Base-by-base conservation (phyloP, 23 tunicate species). In the Trididemnum clinides region DNA sequence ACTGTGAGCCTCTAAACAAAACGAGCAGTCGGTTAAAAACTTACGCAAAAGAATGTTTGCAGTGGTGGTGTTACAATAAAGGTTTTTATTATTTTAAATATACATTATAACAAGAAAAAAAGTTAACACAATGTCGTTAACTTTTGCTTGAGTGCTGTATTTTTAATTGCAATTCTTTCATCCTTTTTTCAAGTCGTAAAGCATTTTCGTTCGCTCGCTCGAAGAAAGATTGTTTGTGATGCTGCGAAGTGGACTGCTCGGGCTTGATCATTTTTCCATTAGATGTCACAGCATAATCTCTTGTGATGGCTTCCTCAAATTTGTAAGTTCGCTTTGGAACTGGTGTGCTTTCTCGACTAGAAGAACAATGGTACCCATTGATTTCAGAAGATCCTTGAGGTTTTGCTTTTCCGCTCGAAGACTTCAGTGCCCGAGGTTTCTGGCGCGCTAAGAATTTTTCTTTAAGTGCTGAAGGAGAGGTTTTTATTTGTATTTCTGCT, bases 381-480 rank as follows among this genome's bases (percentile, higher is more conserved):
- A 37, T 34, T 1, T 39, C 62, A 22, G 22, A 0, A 27, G 31
- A 26, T 39, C 33, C 44, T 10, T 76, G 51, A 4, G 1, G 22
- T n/a, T 59, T 59, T n/a, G 66, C 25, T 59, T 54, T 80, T 39
- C 33, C 35, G 19, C 84, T 33, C 5, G 28, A 5, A 5, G 71
- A 5, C 27, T 59, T 59, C 0, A 80, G 21, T 7, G 75, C 37
- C 12, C 85, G 81, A 27, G 64, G 82, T 28, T 51, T 59, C 83
- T 91, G 38, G n/a, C 76, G 57, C 62, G 83, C 78, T 64, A 92
- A 33, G 34, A 92, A 92, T 25, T 91, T 70, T 39, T 90, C 89
- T 57, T 92, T 92, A 63, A 92, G 66, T 0, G 91, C 91, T 0
- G 97, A 92, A 0, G 97, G 97, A 25, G 97, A 72, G 66, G 64